Percentiles rank a stretch among this genome's conserved stretches.
These are phyloP conservation scores for Hyperoplus lanceolatus DNA, from an alignment of 2,797 vertebrate species.

Conservation along the genomic window DNA sequence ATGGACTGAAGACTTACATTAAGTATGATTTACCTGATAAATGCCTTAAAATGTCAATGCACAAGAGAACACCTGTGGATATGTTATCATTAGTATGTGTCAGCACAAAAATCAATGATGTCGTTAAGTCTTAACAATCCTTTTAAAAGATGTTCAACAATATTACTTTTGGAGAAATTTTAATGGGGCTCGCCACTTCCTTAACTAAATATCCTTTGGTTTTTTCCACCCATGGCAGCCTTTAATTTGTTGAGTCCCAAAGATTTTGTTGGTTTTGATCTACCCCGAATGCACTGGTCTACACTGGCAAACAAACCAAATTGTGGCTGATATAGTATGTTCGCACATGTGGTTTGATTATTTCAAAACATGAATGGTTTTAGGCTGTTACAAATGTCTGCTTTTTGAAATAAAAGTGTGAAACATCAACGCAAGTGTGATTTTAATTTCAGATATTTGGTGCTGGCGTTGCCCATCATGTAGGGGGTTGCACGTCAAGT, in stretches of 20 bases:
- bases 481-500: no score
- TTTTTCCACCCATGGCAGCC: neutral
- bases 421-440: neutral
- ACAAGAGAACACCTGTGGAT: conserved; percentile 14
- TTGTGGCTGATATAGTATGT: neutral
- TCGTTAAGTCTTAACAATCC: conserved; percentile 20
- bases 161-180: neutral
- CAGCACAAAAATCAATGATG: neutral
- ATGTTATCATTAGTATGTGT: neutral
- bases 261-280: conserved; percentile 7
- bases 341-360: neutral
- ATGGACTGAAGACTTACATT: conserved; percentile 71
- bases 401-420: conserved; percentile 69
- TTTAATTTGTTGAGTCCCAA: neutral
- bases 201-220: neutral
- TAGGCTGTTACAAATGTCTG: conserved; percentile 23
- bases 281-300: conserved; percentile 29
- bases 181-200: conserved; percentile 1
- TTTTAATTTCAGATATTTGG: neutral
- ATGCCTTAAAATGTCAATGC: conserved; percentile 40
- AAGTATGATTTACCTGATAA: conserved; percentile 64
- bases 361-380: conserved; percentile 13
- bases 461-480: neutral
- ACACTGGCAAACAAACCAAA: conserved; percentile 42
- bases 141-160: neutral